Conservation (phyloP, 2,888 invertebrate species). For the Halictus quadricinctus region DNA sequence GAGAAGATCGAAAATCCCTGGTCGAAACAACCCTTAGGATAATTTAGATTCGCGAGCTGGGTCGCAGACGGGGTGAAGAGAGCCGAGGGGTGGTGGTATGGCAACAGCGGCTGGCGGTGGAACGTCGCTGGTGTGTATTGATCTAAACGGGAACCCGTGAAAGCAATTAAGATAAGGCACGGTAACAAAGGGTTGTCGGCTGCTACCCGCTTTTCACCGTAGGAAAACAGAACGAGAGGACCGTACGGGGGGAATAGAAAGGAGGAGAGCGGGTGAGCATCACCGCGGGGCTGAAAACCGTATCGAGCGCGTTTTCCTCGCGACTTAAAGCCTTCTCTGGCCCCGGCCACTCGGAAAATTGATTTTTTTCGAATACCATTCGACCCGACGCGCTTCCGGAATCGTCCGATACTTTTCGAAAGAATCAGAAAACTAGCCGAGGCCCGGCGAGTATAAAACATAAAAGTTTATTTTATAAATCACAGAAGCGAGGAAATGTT, state of each 20-base stretch:
- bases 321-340: neutral
- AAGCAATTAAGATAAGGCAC: conserved; percentile 82
- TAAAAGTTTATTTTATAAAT: neutral
- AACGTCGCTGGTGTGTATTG: conserved; percentile 75
- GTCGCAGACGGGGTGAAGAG: neutral
- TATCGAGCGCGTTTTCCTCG: conserved; percentile 9
- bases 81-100: conserved; percentile 40
- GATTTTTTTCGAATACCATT: neutral
- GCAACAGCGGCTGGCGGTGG: conserved; percentile 53
- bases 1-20: conserved; percentile 49
- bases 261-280: conserved; percentile 20
- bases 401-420: neutral
- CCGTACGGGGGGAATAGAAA: conserved; percentile 22
- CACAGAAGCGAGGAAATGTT: neutral
- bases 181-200: conserved; percentile 81
- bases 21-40: conserved; percentile 72
- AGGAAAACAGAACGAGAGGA: conserved; percentile 67
- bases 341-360: neutral
- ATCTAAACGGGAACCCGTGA: conserved; percentile 80
- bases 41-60: conserved; percentile 73
- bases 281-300: conserved; percentile 25
- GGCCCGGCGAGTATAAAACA: neutral
- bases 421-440: neutral
- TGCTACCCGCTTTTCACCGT: conserved; percentile 71
- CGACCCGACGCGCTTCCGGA: neutral